Percentiles rank a stretch among this genome's conserved stretches.
Evolutionary conservation across 2,113 vertebrate genomes (phyloP).

Genomic region (Microcebus ravelobensis): DNA sequence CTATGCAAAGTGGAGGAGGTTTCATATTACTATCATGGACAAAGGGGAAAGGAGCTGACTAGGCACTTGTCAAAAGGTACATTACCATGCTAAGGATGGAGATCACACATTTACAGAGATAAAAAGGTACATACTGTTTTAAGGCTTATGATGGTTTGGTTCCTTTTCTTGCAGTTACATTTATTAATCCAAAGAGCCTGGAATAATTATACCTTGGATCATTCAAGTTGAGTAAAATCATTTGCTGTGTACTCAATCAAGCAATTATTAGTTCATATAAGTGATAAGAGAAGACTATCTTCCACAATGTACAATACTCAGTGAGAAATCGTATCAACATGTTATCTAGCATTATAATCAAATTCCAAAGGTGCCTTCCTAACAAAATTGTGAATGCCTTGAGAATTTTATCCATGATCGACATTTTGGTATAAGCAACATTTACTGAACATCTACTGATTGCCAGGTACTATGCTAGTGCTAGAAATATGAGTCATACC

Average conservation of each 20-base stretch:
- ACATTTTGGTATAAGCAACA: neutral
- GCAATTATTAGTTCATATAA: neutral
- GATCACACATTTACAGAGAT: neutral
- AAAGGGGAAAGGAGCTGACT: neutral
- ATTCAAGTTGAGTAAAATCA: constrained; percentile 18
- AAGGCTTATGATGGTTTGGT: neutral
- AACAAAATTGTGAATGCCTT: constrained; percentile 3
- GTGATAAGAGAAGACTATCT: neutral
- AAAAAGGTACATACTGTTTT: neutral
- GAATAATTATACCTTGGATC: neutral
- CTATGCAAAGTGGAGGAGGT: neutral
- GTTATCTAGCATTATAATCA: neutral
- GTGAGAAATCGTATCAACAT: neutral
- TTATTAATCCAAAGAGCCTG: constrained; percentile 31
- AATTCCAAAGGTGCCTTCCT: constrained; percentile 12
- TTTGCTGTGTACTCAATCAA: neutral
- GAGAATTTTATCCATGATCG: neutral
- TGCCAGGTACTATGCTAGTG: neutral
- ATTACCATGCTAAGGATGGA: neutral
- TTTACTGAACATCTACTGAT: neutral
- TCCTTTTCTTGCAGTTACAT: constrained; percentile 27
- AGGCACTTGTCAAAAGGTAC: neutral
- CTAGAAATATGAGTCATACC: neutral
- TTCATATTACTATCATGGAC: neutral
- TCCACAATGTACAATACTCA: neutral